Evolutionary conservation across 2,113 vertebrate species (phyloP).

Genomic region (Pelusios castaneus): DNA sequence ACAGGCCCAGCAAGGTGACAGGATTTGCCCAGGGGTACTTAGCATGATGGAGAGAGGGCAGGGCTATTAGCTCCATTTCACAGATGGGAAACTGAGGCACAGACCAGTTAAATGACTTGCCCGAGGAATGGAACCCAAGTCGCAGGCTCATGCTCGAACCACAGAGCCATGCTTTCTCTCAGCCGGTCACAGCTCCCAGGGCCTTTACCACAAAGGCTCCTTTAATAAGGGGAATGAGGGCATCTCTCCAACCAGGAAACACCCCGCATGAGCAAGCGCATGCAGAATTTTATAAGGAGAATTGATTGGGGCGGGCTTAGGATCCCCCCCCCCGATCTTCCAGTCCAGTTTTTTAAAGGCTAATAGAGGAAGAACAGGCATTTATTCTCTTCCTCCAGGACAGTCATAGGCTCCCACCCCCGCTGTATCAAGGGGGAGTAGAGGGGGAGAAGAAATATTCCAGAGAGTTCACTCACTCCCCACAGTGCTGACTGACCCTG

Average conservation of each 20-base stretch:
- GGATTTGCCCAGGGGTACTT: neutral
- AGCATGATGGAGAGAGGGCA: neutral
- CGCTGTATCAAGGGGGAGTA: neutral
- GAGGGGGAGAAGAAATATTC: too few relatives aligned
- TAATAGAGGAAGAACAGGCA: neutral
- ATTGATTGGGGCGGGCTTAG: neutral
- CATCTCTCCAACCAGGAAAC: neutral
- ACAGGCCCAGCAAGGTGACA: neutral
- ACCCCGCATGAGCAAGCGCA: neutral
- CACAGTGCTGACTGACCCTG: neutral
- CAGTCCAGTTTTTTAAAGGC: neutral
- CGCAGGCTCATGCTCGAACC: neutral
- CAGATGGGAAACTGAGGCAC: neutral
- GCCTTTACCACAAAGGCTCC: neutral
- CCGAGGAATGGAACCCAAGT: neutral
- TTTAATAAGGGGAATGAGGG: neutral
- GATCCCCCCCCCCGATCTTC: neutral
- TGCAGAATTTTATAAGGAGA: neutral
- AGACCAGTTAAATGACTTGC: neutral
- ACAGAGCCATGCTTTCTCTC: neutral
- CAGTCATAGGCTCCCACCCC: neutral
- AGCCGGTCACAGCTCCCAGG: too few relatives aligned
- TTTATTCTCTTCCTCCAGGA: neutral
- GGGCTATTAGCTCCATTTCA: neutral
- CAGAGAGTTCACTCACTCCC: neutral